Conservation (phyloP, 2,888 invertebrate species). For the Cantharis rufa region DNA sequence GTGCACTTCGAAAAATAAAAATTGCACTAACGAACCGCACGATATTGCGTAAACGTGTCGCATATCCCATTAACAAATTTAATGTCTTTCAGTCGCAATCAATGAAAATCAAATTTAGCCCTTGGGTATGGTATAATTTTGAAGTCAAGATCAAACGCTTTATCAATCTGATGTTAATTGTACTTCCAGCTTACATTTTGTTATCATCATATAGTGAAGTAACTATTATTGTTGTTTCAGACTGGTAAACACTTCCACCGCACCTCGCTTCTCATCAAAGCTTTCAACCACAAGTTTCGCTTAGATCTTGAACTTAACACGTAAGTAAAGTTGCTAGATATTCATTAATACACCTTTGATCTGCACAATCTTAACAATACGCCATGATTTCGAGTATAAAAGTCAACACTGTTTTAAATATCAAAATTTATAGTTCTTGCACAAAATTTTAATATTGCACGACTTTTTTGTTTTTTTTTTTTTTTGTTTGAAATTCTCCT, state of each 20-base stretch:
- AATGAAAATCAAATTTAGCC: background rate
- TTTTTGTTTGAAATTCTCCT: background rate
- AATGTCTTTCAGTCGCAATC: background rate
- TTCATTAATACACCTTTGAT: constrained; percentile 24
- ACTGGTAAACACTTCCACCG: constrained; percentile 92
- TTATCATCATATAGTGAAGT: constrained; percentile 6
- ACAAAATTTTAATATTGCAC: background rate
- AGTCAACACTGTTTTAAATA: background rate
- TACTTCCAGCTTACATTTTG: constrained; percentile 12
- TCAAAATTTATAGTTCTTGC: background rate
- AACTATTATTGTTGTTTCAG: constrained; percentile 65
- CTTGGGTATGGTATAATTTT: background rate
- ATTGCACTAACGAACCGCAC: background rate
- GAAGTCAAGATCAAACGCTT: background rate
- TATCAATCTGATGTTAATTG: constrained; percentile 5
- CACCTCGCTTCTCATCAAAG: constrained; percentile 94
- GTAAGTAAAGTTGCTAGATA: constrained; percentile 66
- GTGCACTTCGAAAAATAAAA: background rate
- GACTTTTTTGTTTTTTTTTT: background rate
- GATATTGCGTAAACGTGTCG: background rate
- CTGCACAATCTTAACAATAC: constrained; percentile 1
- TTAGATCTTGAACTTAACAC: constrained; percentile 95
- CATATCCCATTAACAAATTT: background rate
- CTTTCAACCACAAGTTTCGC: constrained; percentile 95
- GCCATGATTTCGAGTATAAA: background rate